Conservation (phyloP, 2,797 vertebrate species). For the Poeciliopsis presidionis region DNA sequence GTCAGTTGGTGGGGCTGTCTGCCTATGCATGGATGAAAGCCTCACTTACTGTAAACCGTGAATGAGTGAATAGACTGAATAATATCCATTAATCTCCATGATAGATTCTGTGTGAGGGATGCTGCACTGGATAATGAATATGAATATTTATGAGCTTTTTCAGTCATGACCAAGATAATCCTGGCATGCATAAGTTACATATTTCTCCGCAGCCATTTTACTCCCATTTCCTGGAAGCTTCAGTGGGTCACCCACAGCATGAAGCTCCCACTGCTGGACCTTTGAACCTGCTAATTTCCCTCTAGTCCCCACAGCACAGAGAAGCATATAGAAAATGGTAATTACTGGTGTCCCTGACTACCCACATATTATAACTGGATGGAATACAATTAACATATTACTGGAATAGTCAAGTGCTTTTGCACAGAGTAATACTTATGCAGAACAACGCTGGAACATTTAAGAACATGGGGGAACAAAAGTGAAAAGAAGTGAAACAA, state of each 20-base stretch:
- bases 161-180: slow-evolving; percentile 69
- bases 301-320: slow-evolving; percentile 38
- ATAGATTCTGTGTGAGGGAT: slow-evolving; percentile 66
- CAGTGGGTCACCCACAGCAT: slow-evolving; percentile 63
- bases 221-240: slow-evolving; percentile 55
- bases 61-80: slow-evolving; percentile 66
- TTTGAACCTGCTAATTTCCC: slow-evolving; percentile 76
- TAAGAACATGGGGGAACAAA: slow-evolving; percentile 17
- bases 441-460: slow-evolving; percentile 44
- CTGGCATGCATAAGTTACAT: slow-evolving; percentile 48
- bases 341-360: slow-evolving; percentile 63
- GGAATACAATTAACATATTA: slow-evolving; percentile 68
- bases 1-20: slow-evolving; percentile 61
- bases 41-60: slow-evolving; percentile 35
- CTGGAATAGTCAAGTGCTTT: slow-evolving; percentile 43
- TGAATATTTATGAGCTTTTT: slow-evolving; percentile 71
- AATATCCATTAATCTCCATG: slow-evolving; percentile 71
- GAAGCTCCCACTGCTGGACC: slow-evolving; percentile 52
- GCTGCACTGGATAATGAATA: slow-evolving; percentile 66
- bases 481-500: background rate
- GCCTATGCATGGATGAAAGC: slow-evolving; percentile 34
- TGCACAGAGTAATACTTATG: slow-evolving; percentile 37
- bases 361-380: slow-evolving; percentile 73
- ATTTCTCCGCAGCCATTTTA: slow-evolving; percentile 49
- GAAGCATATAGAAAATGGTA: slow-evolving; percentile 67